Conservation (phyloP, 1,140 invertebrate species). For the Condylostylus longicornis region DNA sequence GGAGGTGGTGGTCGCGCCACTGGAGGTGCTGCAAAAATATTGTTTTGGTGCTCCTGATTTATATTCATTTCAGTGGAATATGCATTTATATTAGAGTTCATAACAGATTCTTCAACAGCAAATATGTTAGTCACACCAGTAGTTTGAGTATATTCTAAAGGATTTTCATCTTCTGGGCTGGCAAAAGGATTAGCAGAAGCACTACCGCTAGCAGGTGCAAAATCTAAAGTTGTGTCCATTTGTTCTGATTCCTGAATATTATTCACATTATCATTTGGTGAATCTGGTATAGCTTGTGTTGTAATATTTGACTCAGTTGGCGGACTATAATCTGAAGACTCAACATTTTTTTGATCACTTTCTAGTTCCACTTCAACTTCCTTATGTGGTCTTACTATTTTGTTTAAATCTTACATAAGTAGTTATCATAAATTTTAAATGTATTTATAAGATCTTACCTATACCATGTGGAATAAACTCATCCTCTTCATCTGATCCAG, state of each 20-base stretch:
- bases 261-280: slow-evolving; percentile 7
- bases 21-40: slow-evolving; percentile 9
- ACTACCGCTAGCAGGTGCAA: slow-evolving; percentile 21
- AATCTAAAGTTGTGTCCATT: slow-evolving; percentile 28
- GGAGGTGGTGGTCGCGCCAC: no score
- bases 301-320: slow-evolving; percentile 18
- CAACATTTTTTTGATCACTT: not conserved
- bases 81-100: slow-evolving; percentile 8
- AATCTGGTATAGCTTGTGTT: slow-evolving; percentile 9
- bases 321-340: slow-evolving; percentile 16
- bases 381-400: not conserved
- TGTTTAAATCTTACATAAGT: no score
- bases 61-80: slow-evolving; percentile 14
- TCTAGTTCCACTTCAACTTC: slow-evolving; percentile 1
- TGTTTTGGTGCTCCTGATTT: not conserved
- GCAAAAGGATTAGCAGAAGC: slow-evolving; percentile 35
- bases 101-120: slow-evolving; percentile 11
- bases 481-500: slow-evolving; percentile 30
- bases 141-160: slow-evolving; percentile 18
- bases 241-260: slow-evolving; percentile 18
- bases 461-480: no score
- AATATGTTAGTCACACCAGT: slow-evolving; percentile 28
- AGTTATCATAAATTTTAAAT: no score
- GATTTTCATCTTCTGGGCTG: slow-evolving; percentile 29
- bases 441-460: no score